Conservation (phyloP, 1,140 invertebrate species). For the Octopus bimaculoides region DNA sequence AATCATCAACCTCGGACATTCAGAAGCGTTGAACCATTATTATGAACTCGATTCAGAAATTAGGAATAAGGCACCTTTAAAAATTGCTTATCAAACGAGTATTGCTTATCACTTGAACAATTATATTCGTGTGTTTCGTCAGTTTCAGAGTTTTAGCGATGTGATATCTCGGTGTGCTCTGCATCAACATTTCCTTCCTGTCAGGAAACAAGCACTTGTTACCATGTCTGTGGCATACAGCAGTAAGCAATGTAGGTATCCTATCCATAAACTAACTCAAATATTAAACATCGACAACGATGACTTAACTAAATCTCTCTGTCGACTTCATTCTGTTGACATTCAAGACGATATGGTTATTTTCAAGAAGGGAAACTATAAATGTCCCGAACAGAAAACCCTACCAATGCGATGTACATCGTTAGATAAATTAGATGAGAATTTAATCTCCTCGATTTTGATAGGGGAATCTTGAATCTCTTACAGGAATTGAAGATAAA, state of each 20-base stretch:
- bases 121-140: slow-evolving; percentile 21
- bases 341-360: neutral
- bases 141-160: slow-evolving; percentile 16
- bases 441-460: no score
- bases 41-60: slow-evolving; percentile 26
- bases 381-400: no score
- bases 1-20: slow-evolving; percentile 45
- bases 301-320: neutral
- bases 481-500: no score
- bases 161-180: slow-evolving; percentile 33
- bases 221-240: slow-evolving; percentile 34
- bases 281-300: slow-evolving; percentile 17
- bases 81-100: slow-evolving; percentile 27
- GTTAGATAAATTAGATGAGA: no score
- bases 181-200: slow-evolving; percentile 37
- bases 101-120: slow-evolving; percentile 32
- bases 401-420: no score
- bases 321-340: neutral
- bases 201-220: slow-evolving; percentile 34
- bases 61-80: slow-evolving; percentile 17
- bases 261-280: slow-evolving; percentile 26
- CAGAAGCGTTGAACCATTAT: slow-evolving; percentile 37
- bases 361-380: neutral
- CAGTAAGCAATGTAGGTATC: slow-evolving; percentile 39
- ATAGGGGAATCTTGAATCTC: no score